Conservation (phyloP, 1,140 invertebrate genomes). For the Diachasma alloeum region DNA sequence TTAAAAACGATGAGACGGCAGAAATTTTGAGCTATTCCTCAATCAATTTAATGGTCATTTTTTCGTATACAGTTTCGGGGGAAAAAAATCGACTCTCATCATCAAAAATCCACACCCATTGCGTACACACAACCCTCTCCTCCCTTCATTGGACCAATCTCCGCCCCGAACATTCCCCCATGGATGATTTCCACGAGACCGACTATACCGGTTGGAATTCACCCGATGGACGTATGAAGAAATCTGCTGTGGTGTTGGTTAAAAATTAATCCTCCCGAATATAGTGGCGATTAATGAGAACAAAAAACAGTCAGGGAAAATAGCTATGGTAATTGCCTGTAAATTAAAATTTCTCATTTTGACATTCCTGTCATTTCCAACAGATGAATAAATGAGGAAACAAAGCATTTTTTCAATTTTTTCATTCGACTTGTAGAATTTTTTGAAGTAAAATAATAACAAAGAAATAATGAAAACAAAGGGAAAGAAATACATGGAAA, state of each 20-base stretch:
- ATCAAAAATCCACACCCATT: background rate
- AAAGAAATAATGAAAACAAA: too few species aligned
- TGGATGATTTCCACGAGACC: background rate
- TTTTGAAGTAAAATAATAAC: too few species aligned
- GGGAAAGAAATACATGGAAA: background rate
- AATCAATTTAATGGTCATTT: constrained; percentile 43
- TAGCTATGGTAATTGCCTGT: too few species aligned
- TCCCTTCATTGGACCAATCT: background rate
- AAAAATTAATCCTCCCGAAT: background rate
- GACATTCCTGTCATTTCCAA: too few species aligned
- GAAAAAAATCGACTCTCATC: background rate
- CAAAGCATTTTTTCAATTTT: too few species aligned
- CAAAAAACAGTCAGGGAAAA: too few species aligned
- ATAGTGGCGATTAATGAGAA: background rate
- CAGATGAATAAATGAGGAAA: too few species aligned
- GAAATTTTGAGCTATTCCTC: constrained; percentile 26
- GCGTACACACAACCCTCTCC: background rate
- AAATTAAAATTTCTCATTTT: too few species aligned
- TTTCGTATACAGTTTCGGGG: background rate
- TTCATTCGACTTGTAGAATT: too few species aligned
- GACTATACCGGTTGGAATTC: background rate
- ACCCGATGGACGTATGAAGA: background rate
- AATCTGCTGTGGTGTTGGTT: background rate
- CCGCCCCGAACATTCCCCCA: background rate
- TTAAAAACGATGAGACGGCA: constrained; percentile 4